Base-by-base conservation (phyloP, 2,113 vertebrate species). In the Hystrix cristata region DNA sequence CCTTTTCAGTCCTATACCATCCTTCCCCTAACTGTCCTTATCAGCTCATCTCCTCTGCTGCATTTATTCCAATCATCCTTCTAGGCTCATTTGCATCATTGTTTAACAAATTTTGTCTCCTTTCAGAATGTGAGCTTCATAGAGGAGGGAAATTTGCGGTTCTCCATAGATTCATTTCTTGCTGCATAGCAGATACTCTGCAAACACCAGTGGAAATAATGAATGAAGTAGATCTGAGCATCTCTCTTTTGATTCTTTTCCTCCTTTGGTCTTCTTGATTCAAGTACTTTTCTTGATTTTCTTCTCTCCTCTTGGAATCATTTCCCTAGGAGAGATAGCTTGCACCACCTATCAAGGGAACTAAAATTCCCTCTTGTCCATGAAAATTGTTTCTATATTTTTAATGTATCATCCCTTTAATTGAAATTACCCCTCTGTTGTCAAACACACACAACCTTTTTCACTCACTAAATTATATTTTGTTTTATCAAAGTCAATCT, bases 211-310 rank as follows among this genome's bases (percentile, higher is more conserved):
- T 76, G 80, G 27, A 92, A 91, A 96, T 11, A 69, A 71, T 48
- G 23, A 93, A 53, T 79, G 19, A 85, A 86, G 82, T 84, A 57
- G 16, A 81, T 74, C 31, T n/a, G 1, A 71, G 7, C 59, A 31
- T 92, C 18, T 64, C 91, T 10, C 5, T 87, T 87, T 91, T 69
- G 12, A 64, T 81, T 95, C 6, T 90, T 27, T 67, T 82, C 64
- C 10, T 80, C 18, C 10, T 76, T 87, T 95, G 67, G 7, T 76
- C 14, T 96, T 86, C n/a, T 81, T 74, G 53, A 72, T 71, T 72
- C 51, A 76, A 79, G 23, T 74, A 87, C 15, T 92, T 60, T 83
- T 60, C 16, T 78, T 86, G n/a, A 43, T 8, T 71, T 0, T 48
- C 7, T 95, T 92, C 5, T 78, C 13, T 89, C 6, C 2, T 29